Conservation (phyloP, 2,797 vertebrate genomes). For the Periparus ater region DNA sequence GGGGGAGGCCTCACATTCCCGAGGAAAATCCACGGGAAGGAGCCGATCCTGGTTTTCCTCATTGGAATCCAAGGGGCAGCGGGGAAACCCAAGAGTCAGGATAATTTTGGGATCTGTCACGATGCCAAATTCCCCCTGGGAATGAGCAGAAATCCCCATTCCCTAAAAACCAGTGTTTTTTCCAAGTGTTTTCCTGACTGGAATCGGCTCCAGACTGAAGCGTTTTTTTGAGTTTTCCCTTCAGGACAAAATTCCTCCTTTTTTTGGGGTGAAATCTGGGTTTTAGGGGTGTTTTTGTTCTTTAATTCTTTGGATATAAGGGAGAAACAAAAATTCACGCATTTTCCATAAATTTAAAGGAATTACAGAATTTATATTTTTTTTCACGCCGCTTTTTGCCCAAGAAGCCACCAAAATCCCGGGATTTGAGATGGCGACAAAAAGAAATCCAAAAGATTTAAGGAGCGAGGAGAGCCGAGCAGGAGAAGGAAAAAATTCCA, state of each 20-base stretch:
- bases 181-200: not conserved
- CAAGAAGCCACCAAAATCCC: not conserved
- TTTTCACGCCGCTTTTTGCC: not conserved
- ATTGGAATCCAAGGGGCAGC: accelerated
- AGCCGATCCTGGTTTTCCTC: not conserved
- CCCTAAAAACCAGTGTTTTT: not conserved
- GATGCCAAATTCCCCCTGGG: not conserved
- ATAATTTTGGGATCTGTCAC: not conserved
- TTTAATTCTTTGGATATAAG: not conserved
- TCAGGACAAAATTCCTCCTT: not conserved
- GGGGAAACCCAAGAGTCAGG: not conserved
- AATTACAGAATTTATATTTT: too few relatives aligned
- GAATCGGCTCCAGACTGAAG: not conserved
- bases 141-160: not conserved
- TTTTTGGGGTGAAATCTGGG: not conserved
- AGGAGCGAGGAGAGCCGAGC: accelerated
- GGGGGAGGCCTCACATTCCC: not conserved
- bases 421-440: not conserved
- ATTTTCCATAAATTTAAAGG: not conserved
- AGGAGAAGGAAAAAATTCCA: not conserved
- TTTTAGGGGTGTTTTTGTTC: too few relatives aligned
- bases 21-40: not conserved
- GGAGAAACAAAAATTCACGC: accelerated
- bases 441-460: not conserved
- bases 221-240: not conserved